Evolutionary conservation across 2,113 vertebrate species (phyloP), one percentile per base, ranked within the genome.

Genomic region (Bolborhynchus lineola): DNA sequence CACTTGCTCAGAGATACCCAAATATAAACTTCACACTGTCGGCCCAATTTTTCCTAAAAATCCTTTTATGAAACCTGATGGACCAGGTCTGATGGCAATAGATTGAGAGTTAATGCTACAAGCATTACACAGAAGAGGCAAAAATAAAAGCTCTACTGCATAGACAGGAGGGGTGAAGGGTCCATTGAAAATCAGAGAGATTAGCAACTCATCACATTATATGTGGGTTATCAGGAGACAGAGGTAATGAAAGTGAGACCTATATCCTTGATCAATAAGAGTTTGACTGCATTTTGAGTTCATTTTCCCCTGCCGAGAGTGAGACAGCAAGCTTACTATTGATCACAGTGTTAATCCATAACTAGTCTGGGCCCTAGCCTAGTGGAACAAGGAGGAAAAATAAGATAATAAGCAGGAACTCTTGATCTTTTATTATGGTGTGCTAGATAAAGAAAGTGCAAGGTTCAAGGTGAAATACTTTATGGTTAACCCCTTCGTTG

Each of bases 261-360:
- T 98, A 98, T 98, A 98, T 98, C 96, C 90, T 98, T 97, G 98
- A 99, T 99, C 99, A 98, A 99, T 99, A 99, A 98, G 98, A 98
- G 98, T 99, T 99, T 99, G 99, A 99, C 98, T 99, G 99, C 99
- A 98, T 99, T 99, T 99, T 98, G 97, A 99, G 99, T 99, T 99
- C 99, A 99, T 99, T 99, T 99, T 99, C 98, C 98, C 98, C 98
- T 98, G 98, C 98, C 96, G 98, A 98, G 98, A 98, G 98, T 98
- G 96, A 98, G 98, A 97, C 98, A 98, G 98, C 98, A 99, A 99
- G 99, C 98, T 98, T 98, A 97, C 98, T 99, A 99, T 99, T 98
- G 99, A 99, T 99, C 98, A 98, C 95, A 82, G 97, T 98, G 98
- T 99, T 99, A 99, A 99, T 99, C 99, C 98, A 99, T 99, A 99